A percentile compares a stretch with the other conserved stretches of the same genome.
Evolutionary conservation across 2,797 vertebrate species (phyloP).

Genomic region (Typhlichthys eigenmanni): DNA sequence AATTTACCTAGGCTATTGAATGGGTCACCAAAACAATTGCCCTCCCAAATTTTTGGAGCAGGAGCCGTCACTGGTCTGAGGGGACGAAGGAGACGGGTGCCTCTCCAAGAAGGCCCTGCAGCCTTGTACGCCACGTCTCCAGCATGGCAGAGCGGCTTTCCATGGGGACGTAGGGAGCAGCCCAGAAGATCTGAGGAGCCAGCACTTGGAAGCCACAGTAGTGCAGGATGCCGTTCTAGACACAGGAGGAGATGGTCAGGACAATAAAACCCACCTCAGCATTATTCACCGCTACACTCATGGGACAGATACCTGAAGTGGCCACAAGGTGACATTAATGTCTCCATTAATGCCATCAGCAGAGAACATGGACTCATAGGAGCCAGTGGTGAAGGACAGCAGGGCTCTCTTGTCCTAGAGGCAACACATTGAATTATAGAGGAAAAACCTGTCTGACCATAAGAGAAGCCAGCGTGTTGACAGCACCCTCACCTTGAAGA

Average conservation of each 20-base stretch:
- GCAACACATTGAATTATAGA: neutral
- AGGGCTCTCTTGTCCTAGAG: constrained; percentile 81
- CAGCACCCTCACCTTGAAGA: constrained; percentile 76
- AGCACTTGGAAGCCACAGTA: constrained; percentile 87
- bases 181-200: constrained; percentile 85
- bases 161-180: constrained; percentile 48
- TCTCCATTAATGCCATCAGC: constrained; percentile 74
- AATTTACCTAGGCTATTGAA: too few relatives aligned
- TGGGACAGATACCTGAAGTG: constrained; percentile 78
- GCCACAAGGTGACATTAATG: constrained; percentile 85
- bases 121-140: constrained; percentile 72
- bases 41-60: too few relatives aligned
- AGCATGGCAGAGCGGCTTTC: constrained; percentile 72
- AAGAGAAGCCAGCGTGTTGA: neutral
- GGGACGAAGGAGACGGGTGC: constrained; percentile 76
- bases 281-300: neutral
- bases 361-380: constrained; percentile 70
- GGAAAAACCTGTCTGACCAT: too few relatives aligned
- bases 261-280: neutral
- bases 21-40: too few relatives aligned
- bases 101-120: constrained; percentile 79
- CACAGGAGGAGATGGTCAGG: constrained; percentile 1
- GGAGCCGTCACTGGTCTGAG: too few relatives aligned
- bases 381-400: constrained; percentile 57
- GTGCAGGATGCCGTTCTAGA: constrained; percentile 83